These are phyloP conservation scores for Brachionus rubens DNA, from an alignment of 1,140 invertebrate species.

Conservation along the genomic window DNA sequence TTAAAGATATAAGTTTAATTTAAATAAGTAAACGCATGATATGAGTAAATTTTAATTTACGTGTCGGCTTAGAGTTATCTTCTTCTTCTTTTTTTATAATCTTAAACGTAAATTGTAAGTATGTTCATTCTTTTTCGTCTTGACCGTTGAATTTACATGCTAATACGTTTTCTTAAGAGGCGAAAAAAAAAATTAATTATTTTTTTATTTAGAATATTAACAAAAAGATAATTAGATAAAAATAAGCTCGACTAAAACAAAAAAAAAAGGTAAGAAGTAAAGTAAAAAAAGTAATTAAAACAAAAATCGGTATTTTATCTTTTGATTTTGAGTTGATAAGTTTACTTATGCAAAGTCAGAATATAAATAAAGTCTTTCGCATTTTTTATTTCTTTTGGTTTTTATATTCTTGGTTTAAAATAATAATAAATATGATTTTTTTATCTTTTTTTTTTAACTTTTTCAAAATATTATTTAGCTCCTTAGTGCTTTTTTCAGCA, in stretches of 20 bases:
- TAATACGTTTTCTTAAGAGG: no score
- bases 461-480: no score
- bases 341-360: slow-evolving; percentile 13
- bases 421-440: no score
- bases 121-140: not conserved
- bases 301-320: not conserved
- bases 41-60: not conserved
- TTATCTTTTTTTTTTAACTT: no score
- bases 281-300: not conserved
- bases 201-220: slow-evolving; percentile 26
- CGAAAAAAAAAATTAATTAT: slow-evolving; percentile 11
- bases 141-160: no score
- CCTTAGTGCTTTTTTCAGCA: no score
- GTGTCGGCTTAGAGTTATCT: not conserved
- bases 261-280: slow-evolving; percentile 9
- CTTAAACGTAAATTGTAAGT: not conserved
- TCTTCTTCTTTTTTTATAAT: not conserved
- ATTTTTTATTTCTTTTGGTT: not conserved
- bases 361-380: slow-evolving; percentile 21
- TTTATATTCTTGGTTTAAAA: not conserved
- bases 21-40: not conserved
- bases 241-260: not conserved
- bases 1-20: not conserved
- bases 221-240: slow-evolving; percentile 37
- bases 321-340: not conserved